Conservation (phyloP, 2,888 invertebrate species). For the Dynastes tityus region DNA sequence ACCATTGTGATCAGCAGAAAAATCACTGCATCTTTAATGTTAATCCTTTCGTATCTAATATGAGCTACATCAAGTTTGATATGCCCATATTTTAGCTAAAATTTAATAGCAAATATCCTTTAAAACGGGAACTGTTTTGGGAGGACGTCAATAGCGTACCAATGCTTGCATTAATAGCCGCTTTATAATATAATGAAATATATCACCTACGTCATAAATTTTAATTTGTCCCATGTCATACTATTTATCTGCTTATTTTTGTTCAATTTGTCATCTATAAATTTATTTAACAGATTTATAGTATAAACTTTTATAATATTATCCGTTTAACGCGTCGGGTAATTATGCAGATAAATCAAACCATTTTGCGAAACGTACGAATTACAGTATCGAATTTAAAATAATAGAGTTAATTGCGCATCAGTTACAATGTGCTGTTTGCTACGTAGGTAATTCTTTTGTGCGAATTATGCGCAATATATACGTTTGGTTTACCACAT, state of each 20-base stretch:
- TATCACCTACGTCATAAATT: constrained; percentile 18
- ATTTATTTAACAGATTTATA: constrained; percentile 23
- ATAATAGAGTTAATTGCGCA: constrained; percentile 9
- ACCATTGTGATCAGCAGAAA: too few species aligned
- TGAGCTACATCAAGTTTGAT: background rate
- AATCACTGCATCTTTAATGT: too few species aligned
- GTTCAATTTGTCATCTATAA: constrained; percentile 34
- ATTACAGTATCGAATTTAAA: constrained; percentile 7
- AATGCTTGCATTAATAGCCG: constrained; percentile 3
- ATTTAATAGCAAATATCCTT: background rate
- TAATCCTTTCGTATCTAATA: too few species aligned
- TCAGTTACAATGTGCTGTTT: background rate
- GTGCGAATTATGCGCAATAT: background rate
- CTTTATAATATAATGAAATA: constrained; percentile 32
- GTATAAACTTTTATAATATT: constrained; percentile 34
- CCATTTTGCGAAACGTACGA: background rate
- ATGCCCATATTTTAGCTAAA: background rate
- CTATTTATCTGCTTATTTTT: constrained; percentile 18
- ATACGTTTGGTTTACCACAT: constrained; percentile 10
- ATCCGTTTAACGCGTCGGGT: constrained; percentile 3
- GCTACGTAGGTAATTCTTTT: background rate
- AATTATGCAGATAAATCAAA: constrained; percentile 41
- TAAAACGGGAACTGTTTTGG: background rate
- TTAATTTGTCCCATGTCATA: constrained; percentile 12
- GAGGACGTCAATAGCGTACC: too few species aligned